A percentile compares a stretch with the other conserved stretches of the same genome.
These are phyloP conservation scores for Apotomis betuletana DNA, from an alignment of 2,888 invertebrate genomes.

Conservation along the genomic window DNA sequence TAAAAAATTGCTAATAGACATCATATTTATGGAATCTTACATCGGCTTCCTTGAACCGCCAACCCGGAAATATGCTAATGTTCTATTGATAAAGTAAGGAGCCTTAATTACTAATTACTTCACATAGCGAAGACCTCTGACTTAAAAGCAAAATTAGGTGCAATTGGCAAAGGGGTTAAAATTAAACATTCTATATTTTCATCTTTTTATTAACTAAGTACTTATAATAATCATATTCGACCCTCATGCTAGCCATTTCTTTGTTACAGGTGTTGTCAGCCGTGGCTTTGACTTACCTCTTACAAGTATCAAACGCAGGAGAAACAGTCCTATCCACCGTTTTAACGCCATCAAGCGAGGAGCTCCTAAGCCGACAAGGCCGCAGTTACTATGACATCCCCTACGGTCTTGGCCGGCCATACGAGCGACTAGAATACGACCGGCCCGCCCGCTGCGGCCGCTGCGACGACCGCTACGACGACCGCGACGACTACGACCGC, in stretches of 20 bases:
- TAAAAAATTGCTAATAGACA: conserved; percentile 32
- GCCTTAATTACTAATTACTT: too few species aligned
- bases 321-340: conserved; percentile 66
- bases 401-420: conserved; percentile 63
- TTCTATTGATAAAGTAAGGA: conserved; percentile 1
- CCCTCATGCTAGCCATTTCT: conserved; percentile 3
- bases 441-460: conserved; percentile 66
- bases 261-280: conserved; percentile 61
- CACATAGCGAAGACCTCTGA: too few species aligned
- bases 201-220: too few species aligned
- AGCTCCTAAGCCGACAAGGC: conserved; percentile 61
- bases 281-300: conserved; percentile 46
- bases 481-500: conserved; percentile 62
- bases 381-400: conserved; percentile 73
- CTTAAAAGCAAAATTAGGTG: too few species aligned
- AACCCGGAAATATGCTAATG: conserved; percentile 29
- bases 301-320: conserved; percentile 54
- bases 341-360: conserved; percentile 54
- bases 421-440: conserved; percentile 64
- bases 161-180: too few species aligned
- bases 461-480: conserved; percentile 60
- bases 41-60: conserved; percentile 18
- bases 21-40: conserved; percentile 24
- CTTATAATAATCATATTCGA: background rate
- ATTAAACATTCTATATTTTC: too few species aligned